Evolutionary conservation across 2,888 invertebrate genomes (phyloP), one percentile per base, ranked within the genome.

Genomic region (Cheilosia pagana): DNA sequence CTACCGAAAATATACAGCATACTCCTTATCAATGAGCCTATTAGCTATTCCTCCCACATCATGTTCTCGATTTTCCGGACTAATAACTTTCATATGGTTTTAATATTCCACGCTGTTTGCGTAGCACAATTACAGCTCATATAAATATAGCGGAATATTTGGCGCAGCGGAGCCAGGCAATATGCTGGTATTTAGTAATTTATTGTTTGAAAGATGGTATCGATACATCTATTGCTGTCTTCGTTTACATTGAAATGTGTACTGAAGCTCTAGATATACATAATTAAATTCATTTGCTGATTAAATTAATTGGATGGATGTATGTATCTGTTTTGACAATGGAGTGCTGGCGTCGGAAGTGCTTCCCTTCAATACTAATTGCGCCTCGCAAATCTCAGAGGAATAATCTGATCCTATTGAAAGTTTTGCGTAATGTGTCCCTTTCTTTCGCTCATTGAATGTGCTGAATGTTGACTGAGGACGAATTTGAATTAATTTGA

Each of bases 91-190:
- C 19, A 10, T 6, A 10, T 6, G 35, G 3, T 45, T 31, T 35
- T 63, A 63, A 63, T 55, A 63, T 45, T 63, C 48, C 14, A 12
- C 25, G 41, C 62, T 53, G 72, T 52, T 52, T 65, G 19, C 35
- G 6, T 21, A 3, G 14, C 21, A 4, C 35, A 52, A 52, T 39
- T 39, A 25, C 4, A 3, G 35, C 35, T 25, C 23, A 39, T 8
- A 35, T n/a, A 63, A 28, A 35, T n/a, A 63, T 35, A 3, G 21
- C 48, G 21, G 5, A 5, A 19, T 4, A 7, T 48, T 7, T 21
- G 19, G 14, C 16, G 23, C 3, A n/a, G 21, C 3, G 8, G 19
- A 10, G 16, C 4, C 43, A 8, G n/a, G 8, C 19, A 21, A 21
- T 12, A 48, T 48, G 10, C 21, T 48, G 16, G 10, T 12, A 21